Evolutionary conservation across 1,140 invertebrate species (phyloP), one percentile per base, ranked within the genome.

Genomic region (Bombyx mandarina): DNA sequence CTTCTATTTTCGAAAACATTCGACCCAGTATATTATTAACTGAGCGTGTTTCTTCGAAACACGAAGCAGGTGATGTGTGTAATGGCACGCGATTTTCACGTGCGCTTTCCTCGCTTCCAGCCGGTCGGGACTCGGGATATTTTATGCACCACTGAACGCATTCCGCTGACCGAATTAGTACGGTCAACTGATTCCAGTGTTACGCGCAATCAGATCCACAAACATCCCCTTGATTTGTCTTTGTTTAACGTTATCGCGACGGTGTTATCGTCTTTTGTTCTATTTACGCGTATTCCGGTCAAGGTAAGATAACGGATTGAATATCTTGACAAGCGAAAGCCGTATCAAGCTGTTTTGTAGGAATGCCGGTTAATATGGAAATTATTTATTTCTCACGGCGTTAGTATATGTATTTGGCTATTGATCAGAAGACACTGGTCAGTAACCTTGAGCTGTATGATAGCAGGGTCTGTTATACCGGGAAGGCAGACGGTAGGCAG

Each of bases 111-210:
- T 54, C 58, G 56, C 51, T 46, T 58, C 57, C 43, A 57, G 48
- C 56, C 53, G 50, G 50, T 35, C 2, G 56, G 8, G 7, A 48
- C 57, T 58, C 50, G 53, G 57, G 75, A 81, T 77, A 76, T 80
- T 83, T 86, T 79, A 86, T 79, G 80, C 82, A 65, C 76, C 80
- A 77, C 56, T 80, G 79, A 66, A 46, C 74, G 61, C 73, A 73
- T 79, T 75, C 69, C 65, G 67, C 66, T 62, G 64, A 61, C 60
- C 76, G 72, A 81, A 86, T 86, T 86, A 86, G 82, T 62, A 76
- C 82, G 80, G 82, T 79, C 82, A 86, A 83, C 77, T 86, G 82
- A 71, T 71, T 77, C 60, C 66, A 69, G 63, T 65, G 61, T 55
- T 10, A 59, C 55, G 26, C 0, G 63, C 79, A 83, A 86, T 86